A percentile compares a stretch with the other conserved stretches of the same genome.
Conservation (phyloP, 1,140 invertebrate species). For the Calliopsis andreniformis region DNA sequence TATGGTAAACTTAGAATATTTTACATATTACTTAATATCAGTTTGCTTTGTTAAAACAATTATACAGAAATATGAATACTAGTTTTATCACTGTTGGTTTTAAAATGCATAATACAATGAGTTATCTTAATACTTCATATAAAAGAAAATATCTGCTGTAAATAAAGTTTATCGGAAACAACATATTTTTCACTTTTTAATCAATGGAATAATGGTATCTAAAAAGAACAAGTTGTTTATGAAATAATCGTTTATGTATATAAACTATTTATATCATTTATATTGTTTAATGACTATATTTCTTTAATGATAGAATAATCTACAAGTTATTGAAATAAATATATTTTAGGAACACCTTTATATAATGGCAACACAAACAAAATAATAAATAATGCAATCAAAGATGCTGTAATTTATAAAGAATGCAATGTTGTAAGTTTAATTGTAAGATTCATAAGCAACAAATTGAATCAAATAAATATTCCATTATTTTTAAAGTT, state of each 20-base stretch:
- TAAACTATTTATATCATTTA: background rate
- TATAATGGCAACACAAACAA: constrained; percentile 78
- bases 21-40: background rate
- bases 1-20: background rate
- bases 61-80: background rate
- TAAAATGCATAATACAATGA: background rate
- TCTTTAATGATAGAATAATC: background rate
- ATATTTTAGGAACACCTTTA: constrained; percentile 83
- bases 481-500: too few species aligned
- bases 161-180: constrained; percentile 7
- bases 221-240: background rate
- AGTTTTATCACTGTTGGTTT: background rate
- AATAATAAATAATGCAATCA: constrained; percentile 82
- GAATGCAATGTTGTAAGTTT: constrained; percentile 82
- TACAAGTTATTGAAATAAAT: constrained; percentile 13
- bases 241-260: background rate
- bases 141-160: background rate
- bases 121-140: constrained; percentile 1
- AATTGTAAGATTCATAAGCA: background rate
- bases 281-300: background rate
- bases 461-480: too few species aligned
- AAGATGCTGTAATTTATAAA: constrained; percentile 84
- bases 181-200: background rate
- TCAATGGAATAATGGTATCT: background rate
- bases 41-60: too few species aligned